Percentiles rank a stretch among this genome's conserved stretches.
Evolutionary conservation across 1,140 invertebrate genomes (phyloP).

Genomic region (Portunus trituberculatus): DNA sequence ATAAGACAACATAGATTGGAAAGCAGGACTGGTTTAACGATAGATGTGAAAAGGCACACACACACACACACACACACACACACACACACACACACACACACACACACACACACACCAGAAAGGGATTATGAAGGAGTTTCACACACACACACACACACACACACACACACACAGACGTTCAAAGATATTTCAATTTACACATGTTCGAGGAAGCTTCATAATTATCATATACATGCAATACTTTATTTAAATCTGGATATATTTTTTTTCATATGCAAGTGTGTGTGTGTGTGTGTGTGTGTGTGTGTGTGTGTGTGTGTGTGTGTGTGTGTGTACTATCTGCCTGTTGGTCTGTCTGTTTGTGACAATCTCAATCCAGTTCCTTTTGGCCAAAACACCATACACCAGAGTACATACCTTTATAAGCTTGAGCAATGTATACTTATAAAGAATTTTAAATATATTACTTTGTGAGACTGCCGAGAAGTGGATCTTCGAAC

Average conservation of each 20-base stretch:
- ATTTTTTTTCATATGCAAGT: background rate
- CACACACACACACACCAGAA: background rate
- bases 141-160: background rate
- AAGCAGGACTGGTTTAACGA: too few species aligned
- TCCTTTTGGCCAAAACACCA: background rate
- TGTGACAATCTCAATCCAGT: background rate
- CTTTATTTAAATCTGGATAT: constrained; percentile 41
- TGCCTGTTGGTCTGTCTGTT: background rate
- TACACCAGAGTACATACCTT: background rate
- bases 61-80: background rate
- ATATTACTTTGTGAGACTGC: constrained; percentile 34
- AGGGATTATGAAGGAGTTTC: too few species aligned
- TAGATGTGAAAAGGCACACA: too few species aligned
- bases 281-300: too few species aligned
- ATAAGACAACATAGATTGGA: too few species aligned
- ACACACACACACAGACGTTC: background rate
- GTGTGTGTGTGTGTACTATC: background rate
- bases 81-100: background rate
- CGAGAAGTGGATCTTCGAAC: constrained; percentile 67
- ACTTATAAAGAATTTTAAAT: background rate
- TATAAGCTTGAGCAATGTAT: background rate
- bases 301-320: too few species aligned
- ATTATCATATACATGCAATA: background rate
- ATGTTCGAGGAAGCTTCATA: background rate
- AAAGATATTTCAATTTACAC: too few species aligned